These are phyloP conservation scores for Congeria kusceri DNA, from an alignment of 2,888 invertebrate genomes.

Conservation along the genomic window DNA sequence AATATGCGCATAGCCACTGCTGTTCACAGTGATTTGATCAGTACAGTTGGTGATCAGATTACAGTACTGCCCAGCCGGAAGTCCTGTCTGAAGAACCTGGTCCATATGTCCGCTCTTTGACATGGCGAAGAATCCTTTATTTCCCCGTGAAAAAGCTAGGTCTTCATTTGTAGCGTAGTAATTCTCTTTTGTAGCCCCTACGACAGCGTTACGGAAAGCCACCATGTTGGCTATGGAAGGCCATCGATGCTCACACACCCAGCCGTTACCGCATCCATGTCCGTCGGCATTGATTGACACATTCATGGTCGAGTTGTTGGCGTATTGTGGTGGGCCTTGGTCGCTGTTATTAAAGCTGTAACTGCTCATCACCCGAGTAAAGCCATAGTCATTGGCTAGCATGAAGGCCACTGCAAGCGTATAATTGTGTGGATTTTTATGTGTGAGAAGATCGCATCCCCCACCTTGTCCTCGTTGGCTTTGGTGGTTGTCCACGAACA, in stretches of 20 bases:
- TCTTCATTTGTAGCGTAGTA: slow-evolving; percentile 77
- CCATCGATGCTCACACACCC: slow-evolving; percentile 84
- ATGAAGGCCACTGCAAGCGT: slow-evolving; percentile 92
- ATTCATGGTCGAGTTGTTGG: slow-evolving; percentile 75
- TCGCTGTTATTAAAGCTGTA: slow-evolving; percentile 87
- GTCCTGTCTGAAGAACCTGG: slow-evolving; percentile 77
- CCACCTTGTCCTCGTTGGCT: slow-evolving; percentile 90
- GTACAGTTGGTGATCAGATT: slow-evolving; percentile 81
- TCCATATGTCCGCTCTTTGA: slow-evolving; percentile 76
- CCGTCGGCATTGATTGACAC: slow-evolving; percentile 77
- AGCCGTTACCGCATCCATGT: slow-evolving; percentile 76
- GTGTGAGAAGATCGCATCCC: slow-evolving; percentile 73
- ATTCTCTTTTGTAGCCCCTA: slow-evolving; percentile 72
- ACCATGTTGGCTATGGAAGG: slow-evolving; percentile 82
- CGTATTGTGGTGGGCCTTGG: slow-evolving; percentile 74
- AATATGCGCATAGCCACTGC: slow-evolving; percentile 75
- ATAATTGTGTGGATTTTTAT: slow-evolving; percentile 77
- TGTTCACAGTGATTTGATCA: slow-evolving; percentile 75
- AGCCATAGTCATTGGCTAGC: slow-evolving; percentile 88
- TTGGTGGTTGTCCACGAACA: slow-evolving; percentile 96
- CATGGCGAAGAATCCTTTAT: slow-evolving; percentile 83
- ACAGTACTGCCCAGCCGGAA: slow-evolving; percentile 83
- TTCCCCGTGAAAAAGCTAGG: slow-evolving; percentile 81
- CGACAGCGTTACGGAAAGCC: slow-evolving; percentile 80
- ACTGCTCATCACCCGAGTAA: slow-evolving; percentile 94